A percentile compares a stretch with the other conserved stretches of the same genome.
Evolutionary conservation across 2,888 invertebrate species (phyloP).

Genomic region (Philereme vetulata): DNA sequence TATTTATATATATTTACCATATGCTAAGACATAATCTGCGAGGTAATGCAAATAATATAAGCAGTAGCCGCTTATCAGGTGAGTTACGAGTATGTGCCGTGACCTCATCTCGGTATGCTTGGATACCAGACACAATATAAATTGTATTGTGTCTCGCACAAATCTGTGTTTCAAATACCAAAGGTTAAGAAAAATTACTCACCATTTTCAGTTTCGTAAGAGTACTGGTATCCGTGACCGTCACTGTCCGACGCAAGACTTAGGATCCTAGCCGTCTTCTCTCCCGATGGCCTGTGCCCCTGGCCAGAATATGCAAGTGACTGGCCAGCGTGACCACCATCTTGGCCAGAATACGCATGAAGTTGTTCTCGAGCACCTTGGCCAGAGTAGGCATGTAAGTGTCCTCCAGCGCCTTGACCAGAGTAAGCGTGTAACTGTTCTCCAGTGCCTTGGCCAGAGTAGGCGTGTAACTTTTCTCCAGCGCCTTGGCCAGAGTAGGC

Average conservation of each 20-base stretch:
- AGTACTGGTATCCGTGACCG: constrained; percentile 67
- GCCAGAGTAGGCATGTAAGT: constrained; percentile 8
- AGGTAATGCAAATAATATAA: too few relatives aligned
- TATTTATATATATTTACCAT: too few relatives aligned
- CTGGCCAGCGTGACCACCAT: background rate
- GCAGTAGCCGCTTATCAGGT: too few relatives aligned
- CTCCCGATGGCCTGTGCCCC: constrained; percentile 39
- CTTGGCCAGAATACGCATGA: constrained; percentile 39
- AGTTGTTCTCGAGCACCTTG: constrained; percentile 6
- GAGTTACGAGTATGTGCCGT: too few relatives aligned
- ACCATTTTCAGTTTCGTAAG: constrained; percentile 87
- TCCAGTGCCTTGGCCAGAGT: constrained; percentile 21
- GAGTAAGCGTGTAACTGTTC: constrained; percentile 22
- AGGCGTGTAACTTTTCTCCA: constrained; percentile 50
- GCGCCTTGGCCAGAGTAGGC: background rate
- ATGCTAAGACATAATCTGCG: too few relatives aligned
- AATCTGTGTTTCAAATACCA: too few relatives aligned
- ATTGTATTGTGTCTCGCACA: too few relatives aligned
- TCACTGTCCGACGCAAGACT: constrained; percentile 56
- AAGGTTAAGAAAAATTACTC: constrained; percentile 20
- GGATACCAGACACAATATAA: too few relatives aligned
- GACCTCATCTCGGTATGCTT: too few relatives aligned
- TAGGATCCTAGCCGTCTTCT: constrained; percentile 62
- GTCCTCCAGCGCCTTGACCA: constrained; percentile 10
- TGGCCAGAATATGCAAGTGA: background rate